A percentile compares a stretch with the other conserved stretches of the same genome.
Conservation (phyloP, 2,113 vertebrate species). For the Ramphastos sulfuratus region DNA sequence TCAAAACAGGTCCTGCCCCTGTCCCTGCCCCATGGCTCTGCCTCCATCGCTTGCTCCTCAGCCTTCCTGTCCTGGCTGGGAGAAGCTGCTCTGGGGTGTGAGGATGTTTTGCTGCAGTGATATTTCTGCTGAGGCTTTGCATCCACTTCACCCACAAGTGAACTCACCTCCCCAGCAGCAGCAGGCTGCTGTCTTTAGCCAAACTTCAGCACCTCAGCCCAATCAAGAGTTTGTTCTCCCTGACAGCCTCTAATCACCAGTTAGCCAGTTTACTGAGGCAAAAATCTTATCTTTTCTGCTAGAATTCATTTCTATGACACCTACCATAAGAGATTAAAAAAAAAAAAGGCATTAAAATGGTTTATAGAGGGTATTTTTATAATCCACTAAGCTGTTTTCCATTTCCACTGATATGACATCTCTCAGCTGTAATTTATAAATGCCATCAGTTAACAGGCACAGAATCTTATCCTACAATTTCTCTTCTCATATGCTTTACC, state of each 20-base stretch:
- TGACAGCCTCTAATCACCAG: slow-evolving; percentile 50
- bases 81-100: not conserved
- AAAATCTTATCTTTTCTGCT: slow-evolving; percentile 51
- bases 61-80: not conserved
- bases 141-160: not conserved
- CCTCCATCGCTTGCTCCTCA: fast-evolving
- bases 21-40: not conserved
- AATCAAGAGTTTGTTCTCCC: not conserved
- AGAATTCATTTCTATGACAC: slow-evolving; percentile 67
- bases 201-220: not conserved
- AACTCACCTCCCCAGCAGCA: not conserved
- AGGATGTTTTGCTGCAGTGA: not conserved
- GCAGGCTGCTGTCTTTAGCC: not conserved
- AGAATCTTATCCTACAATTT: slow-evolving; percentile 47
- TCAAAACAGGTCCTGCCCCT: not conserved
- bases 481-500: slow-evolving; percentile 35
- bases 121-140: not conserved
- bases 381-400: slow-evolving; percentile 66
- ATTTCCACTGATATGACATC: slow-evolving; percentile 59
- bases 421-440: slow-evolving; percentile 69
- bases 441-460: slow-evolving; percentile 58
- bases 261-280: slow-evolving; percentile 2
- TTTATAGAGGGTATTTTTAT: slow-evolving; percentile 64
- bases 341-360: slow-evolving; percentile 65
- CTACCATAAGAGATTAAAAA: slow-evolving; percentile 52